phyloP scores from a whole-genome alignment of 2,888 invertebrate species.

The Automeris io region DNA sequence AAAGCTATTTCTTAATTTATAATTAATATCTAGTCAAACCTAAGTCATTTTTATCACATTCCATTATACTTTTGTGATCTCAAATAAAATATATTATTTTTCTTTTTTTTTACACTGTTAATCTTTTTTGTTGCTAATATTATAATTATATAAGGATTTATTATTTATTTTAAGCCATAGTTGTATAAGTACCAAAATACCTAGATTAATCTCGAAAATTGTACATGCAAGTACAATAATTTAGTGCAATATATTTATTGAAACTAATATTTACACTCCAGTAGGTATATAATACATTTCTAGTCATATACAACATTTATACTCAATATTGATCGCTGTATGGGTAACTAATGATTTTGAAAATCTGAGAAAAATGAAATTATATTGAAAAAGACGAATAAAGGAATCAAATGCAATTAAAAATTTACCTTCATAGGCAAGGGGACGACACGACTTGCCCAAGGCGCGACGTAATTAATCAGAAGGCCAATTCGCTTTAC shows the following conservation, averaged over 20 bases:
- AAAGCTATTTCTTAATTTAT: conserved; percentile 8
- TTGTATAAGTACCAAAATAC: conserved; percentile 29
- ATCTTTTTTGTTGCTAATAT: conserved; percentile 29
- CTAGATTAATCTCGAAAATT: conserved; percentile 26
- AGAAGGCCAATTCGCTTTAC: too few species aligned
- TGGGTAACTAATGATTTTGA: too few species aligned
- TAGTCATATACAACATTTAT: conserved; percentile 23
- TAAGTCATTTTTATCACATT: conserved; percentile 2
- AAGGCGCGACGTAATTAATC: too few species aligned
- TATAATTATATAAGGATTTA: conserved; percentile 10
- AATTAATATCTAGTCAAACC: conserved; percentile 12
- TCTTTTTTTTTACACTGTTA: conserved; percentile 21
- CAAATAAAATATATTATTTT: conserved; percentile 15
- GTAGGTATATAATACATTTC: conserved; percentile 29
- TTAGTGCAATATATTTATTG: conserved; percentile 63
- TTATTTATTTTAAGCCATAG: conserved; percentile 22
- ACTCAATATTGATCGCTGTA: conserved; percentile 3
- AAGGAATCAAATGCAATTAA: too few species aligned
- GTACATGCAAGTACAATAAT: conserved; percentile 24
- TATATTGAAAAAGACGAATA: too few species aligned
- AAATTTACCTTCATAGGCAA: too few species aligned
- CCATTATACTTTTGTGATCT: conserved; percentile 15
- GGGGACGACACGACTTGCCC: too few species aligned
- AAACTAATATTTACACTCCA: conserved; percentile 36
- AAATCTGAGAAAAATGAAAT: too few species aligned